Evolutionary conservation across 2,797 vertebrate genomes (phyloP), one percentile per base, ranked within the genome.

Genomic region (Poeciliopsis turneri): DNA sequence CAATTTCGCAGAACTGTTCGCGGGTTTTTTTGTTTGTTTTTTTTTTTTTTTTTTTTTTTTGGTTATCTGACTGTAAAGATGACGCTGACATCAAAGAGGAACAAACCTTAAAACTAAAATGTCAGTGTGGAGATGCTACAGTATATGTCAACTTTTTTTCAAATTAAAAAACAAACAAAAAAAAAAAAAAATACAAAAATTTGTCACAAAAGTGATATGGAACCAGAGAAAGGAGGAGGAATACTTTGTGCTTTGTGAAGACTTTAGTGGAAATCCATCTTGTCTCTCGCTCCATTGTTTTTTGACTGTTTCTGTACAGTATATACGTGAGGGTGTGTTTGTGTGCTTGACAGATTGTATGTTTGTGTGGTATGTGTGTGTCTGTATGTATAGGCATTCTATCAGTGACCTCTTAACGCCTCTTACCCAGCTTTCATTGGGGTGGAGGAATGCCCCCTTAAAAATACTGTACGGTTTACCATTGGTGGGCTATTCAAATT

Each of bases 341-440:
- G 94, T 90, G 95, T 95, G 95, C 72, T 85, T 89, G 92, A 87
- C 86, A 73, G 92, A 96, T 96, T 95, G 91, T 88, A 87, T 97
- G 97, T 97, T 96, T 96, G 97, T 95, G 97, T 97, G 92, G 88
- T 96, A 96, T 97, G 97, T 97, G 96, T 97, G 97, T 98, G 98
- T 96, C 97, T 95, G 98, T 99, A 97, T 99, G 98, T 99, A 98
- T 99, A 99, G 98, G 98, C 98, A 99, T 98, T 98, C 97, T 98
- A 98, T 98, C 98, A 97, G 97, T 99, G 97, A 98, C 97, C 96
- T 96, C 94, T 96, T 94, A 94, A 94, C 92, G 92, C 94, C 93
- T 94, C 94, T 89, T 90, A 87, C 93, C 93, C 94, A 93, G 93
- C 93, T 96, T 97, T 97, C 97, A 97, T 97, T 97, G 96, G 97